Percentiles rank a stretch among this genome's conserved stretches.
Evolutionary conservation across 2,113 vertebrate genomes (phyloP).

Genomic region (Pachyramphus minor): DNA sequence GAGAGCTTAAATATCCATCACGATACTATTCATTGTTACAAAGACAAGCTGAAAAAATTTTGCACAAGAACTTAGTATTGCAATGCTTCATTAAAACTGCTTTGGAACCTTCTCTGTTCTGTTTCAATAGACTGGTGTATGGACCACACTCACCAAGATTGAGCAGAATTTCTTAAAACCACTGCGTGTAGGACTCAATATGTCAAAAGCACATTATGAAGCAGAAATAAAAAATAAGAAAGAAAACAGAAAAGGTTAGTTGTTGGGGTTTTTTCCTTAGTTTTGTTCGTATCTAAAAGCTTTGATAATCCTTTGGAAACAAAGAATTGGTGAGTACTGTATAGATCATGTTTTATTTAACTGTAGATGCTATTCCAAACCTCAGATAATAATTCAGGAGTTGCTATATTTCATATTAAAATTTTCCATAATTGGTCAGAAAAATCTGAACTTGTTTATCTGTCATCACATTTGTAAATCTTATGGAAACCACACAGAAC

Average conservation of each 20-base stretch:
- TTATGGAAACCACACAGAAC: background rate
- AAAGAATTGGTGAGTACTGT: background rate
- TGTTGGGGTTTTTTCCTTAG: background rate
- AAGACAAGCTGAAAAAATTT: background rate
- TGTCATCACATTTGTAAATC: background rate
- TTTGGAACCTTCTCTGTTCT: background rate
- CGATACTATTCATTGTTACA: background rate
- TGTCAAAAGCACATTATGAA: slow-evolving; percentile 88
- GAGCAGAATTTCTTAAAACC: slow-evolving; percentile 83
- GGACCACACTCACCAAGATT: slow-evolving; percentile 80
- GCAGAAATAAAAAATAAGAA: slow-evolving; percentile 83
- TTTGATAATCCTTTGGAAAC: background rate
- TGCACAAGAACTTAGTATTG: background rate
- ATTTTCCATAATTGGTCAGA: background rate
- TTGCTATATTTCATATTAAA: background rate
- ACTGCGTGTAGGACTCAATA: slow-evolving; percentile 83
- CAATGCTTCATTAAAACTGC: background rate
- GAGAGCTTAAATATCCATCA: background rate
- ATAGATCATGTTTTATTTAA: background rate
- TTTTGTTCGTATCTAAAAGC: background rate
- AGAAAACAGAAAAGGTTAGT: slow-evolving; percentile 80
- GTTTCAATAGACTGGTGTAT: slow-evolving; percentile 77
- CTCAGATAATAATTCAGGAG: background rate
- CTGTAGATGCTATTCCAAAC: background rate
- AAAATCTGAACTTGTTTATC: background rate